Evolutionary conservation across 2,113 vertebrate species (phyloP).

Genomic region (Butorides virescens): DNA sequence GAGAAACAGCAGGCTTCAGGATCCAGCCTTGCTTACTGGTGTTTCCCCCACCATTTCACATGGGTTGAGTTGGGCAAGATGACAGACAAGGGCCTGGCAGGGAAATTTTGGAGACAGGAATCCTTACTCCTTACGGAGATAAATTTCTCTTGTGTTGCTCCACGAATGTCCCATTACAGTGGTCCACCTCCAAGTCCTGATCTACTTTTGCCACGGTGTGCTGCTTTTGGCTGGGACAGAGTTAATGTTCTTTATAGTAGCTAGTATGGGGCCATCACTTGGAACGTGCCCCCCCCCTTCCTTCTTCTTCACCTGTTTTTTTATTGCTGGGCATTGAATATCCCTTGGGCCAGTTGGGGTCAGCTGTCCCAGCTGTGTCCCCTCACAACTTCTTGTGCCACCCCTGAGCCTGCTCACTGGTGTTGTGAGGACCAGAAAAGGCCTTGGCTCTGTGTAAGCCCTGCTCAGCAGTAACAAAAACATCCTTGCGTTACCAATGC

Average conservation of each 20-base stretch:
- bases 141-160: background rate
- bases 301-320: background rate
- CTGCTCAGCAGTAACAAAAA: background rate
- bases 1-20: background rate
- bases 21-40: background rate
- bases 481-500: background rate
- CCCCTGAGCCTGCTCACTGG: background rate
- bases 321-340: background rate
- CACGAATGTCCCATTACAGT: background rate
- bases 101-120: background rate
- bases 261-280: background rate
- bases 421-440: background rate
- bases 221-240: background rate
- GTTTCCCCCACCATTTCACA: background rate
- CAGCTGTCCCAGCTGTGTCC: background rate
- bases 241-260: background rate
- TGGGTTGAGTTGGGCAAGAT: background rate
- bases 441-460: background rate
- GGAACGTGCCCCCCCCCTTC: background rate
- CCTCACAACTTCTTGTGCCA: background rate
- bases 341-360: background rate
- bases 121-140: background rate
- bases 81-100: background rate
- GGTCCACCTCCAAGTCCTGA: background rate
- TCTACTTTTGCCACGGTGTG: background rate